Base-by-base conservation (phyloP, 1,140 invertebrate genomes). In the Anadara kagoshimensis region DNA sequence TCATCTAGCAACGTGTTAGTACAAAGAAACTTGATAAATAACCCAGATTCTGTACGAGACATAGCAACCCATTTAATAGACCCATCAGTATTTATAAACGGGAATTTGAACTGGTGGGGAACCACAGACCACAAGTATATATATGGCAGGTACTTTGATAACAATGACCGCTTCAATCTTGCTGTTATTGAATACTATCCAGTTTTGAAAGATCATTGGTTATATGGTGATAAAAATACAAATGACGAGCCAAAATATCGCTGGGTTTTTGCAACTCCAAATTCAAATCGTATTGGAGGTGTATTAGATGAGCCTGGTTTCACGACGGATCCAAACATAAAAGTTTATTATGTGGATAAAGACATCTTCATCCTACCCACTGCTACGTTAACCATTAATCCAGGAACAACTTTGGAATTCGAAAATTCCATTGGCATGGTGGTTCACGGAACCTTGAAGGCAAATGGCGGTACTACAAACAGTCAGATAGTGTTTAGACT, bases 31-130 rank as follows among this genome's bases (percentile, higher is more conserved):
- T 95, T 97, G 71, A 92, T 99, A 54, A 92, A 96, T 67, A 99
- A 99, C 90, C 93, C 93, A 0, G 93, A 94, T n/a, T 18, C 92
- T 92, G 66, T 99, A 95, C 86, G 81, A 62, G 98, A 99, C 91
- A 94, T 99, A 58, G 97, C 96, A n/a, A 97, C 96, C 1, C 97
- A 99, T 84, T 90, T 99, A 2, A 93, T 95, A 80, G 97, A 98
- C 86, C 97, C 98, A 83, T 97, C 96, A 78, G 94, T 95, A 88
- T 90, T 93, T n/a, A 94, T 99, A 11, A 96, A 98, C 86, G 97
- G 96, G 74, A 95, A 95, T 5, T 95, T 92, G 80, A 99, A 99
- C 85, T 99, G 96, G 95, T 92, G 99, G 73, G 62, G 62, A 18
- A 64, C 62, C 7, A 96, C 97, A 18, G 93, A 83, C 22, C 74